Evolutionary conservation across 1,140 invertebrate genomes (phyloP).

Genomic region (Latrodectus geometricus): DNA sequence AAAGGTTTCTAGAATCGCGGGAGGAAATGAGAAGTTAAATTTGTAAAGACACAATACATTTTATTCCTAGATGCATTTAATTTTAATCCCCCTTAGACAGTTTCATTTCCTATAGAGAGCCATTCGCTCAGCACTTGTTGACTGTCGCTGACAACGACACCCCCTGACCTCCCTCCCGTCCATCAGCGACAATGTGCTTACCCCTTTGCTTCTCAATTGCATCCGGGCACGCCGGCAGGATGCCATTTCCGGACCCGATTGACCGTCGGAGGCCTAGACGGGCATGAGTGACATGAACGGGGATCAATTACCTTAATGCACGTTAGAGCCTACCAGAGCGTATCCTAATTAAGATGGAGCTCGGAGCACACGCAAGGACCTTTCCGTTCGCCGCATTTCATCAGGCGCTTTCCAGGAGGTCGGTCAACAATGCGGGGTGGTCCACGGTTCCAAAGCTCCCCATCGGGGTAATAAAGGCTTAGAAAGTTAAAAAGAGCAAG

Average conservation of each 20-base stretch:
- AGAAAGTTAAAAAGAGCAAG: no score
- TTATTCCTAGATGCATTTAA: not conserved
- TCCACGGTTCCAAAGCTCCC: not conserved
- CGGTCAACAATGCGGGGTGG: not conserved
- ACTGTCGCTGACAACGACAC: not conserved
- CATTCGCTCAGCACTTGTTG: not conserved
- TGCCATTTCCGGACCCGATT: conserved; percentile 22
- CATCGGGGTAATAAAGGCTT: not conserved
- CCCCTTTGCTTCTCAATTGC: not conserved
- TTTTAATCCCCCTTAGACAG: not conserved
- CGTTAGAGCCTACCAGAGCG: not conserved
- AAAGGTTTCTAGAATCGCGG: no score
- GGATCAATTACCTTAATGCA: conserved; percentile 54
- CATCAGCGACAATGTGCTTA: not conserved
- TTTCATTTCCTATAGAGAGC: not conserved
- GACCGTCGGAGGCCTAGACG: not conserved
- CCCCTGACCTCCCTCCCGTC: not conserved
- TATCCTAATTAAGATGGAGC: conserved; percentile 7
- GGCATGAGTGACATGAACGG: conserved; percentile 10
- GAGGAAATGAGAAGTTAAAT: no score
- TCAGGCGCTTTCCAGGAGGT: not conserved
- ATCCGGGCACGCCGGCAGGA: conserved; percentile 3
- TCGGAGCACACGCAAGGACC: not conserved
- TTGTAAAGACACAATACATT: no score
- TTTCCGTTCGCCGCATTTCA: not conserved